Conservation (phyloP, 2,888 invertebrate genomes). For the Apamea crenata region DNA sequence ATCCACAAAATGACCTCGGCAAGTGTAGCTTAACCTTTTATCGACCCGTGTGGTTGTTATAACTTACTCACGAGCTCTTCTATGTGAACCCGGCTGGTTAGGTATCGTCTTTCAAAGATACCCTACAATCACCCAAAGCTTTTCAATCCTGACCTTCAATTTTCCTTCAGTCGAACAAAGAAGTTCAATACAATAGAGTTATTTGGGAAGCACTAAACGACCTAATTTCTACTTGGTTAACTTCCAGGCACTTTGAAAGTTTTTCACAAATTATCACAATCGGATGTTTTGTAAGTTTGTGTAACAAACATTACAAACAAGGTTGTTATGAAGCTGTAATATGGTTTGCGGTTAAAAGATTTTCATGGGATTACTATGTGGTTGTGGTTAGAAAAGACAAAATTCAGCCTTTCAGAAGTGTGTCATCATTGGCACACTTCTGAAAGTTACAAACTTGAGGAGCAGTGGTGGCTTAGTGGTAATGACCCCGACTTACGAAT, state of each 20-base stretch:
- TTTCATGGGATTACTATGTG: not conserved
- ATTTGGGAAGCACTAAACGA: constrained; percentile 50
- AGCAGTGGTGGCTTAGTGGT: not conserved
- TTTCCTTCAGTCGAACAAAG: constrained; percentile 33
- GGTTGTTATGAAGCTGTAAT: not conserved
- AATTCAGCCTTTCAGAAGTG: not conserved
- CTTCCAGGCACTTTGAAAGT: constrained; percentile 37
- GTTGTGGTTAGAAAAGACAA: not conserved
- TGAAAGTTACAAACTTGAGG: not conserved
- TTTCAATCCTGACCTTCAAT: constrained; percentile 2
- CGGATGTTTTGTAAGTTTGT: constrained; percentile 24
- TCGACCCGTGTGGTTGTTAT: too few relatives aligned
- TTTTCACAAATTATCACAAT: constrained; percentile 45
- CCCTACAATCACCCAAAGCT: constrained; percentile 16
- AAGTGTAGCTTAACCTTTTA: too few relatives aligned
- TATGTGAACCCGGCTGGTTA: not conserved
- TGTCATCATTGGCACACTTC: not conserved
- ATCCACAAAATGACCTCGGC: too few relatives aligned
- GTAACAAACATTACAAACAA: constrained; percentile 29
- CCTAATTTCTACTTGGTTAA: constrained; percentile 46
- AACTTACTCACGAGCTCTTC: too few relatives aligned
- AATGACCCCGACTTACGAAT: too few relatives aligned
- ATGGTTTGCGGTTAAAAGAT: not conserved
- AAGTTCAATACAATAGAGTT: constrained; percentile 49
- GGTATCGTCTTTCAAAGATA: not conserved